phyloP scores from a whole-genome alignment of 1,140 invertebrate genomes.

The Ceratina australensis region DNA sequence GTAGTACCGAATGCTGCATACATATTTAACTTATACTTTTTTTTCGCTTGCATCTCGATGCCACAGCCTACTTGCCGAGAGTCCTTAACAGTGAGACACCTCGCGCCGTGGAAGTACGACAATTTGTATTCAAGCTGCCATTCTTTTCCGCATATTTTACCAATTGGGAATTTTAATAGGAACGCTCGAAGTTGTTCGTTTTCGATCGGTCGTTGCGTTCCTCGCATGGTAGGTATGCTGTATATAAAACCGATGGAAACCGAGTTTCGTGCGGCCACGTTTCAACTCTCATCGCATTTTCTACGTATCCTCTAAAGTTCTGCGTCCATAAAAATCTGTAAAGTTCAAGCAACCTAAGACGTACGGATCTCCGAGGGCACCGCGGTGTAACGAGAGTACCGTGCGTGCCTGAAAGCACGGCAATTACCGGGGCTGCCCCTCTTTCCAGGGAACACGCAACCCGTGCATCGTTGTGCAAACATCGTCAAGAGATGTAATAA shows the following conservation, averaged over 20 bases:
- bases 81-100: background rate
- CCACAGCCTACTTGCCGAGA: conserved; percentile 58
- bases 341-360: background rate
- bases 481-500: conserved; percentile 33
- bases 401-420: conserved; percentile 41
- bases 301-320: too few relatives aligned
- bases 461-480: background rate
- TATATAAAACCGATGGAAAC: background rate
- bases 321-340: background rate
- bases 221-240: background rate
- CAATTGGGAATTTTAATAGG: conserved; percentile 21
- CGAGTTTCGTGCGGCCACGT: background rate
- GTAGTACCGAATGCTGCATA: too few relatives aligned
- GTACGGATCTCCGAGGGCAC: background rate
- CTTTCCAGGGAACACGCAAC: conserved; percentile 17
- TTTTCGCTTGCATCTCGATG: conserved; percentile 56
- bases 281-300: too few relatives aligned
- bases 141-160: conserved; percentile 29
- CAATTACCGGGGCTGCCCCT: conserved; percentile 34
- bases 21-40: too few relatives aligned
- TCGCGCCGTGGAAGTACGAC: background rate
- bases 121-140: conserved; percentile 32
- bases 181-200: background rate
- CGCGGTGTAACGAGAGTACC: conserved; percentile 28
- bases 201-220: background rate